phyloP scores from a whole-genome alignment of 2,797 vertebrate species.

The Pantherophis alleghaniensis region DNA sequence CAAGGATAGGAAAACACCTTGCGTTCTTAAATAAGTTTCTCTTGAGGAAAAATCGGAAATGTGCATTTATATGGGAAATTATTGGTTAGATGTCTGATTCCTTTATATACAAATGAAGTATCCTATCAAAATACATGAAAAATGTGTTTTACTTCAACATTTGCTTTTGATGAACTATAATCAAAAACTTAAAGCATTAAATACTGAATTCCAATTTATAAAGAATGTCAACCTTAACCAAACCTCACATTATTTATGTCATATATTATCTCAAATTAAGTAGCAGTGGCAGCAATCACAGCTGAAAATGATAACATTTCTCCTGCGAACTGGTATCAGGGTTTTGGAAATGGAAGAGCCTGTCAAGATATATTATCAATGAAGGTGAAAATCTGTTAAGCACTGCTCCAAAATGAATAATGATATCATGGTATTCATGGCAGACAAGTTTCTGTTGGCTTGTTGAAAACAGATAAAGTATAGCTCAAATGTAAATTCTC shows the following conservation, averaged over 20 bases:
- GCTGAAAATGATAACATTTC: background rate
- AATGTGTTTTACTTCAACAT: background rate
- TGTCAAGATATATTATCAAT: background rate
- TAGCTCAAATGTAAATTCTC: background rate
- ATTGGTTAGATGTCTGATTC: background rate
- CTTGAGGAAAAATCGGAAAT: background rate
- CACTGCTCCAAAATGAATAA: background rate
- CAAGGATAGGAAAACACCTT: background rate
- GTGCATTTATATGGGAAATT: background rate
- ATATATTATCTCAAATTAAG: background rate
- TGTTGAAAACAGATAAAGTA: background rate
- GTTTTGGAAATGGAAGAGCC: background rate
- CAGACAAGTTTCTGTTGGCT: background rate
- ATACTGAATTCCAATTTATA: background rate
- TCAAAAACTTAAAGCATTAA: background rate
- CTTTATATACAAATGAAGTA: background rate
- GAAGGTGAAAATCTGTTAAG: background rate
- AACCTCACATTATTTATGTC: background rate
- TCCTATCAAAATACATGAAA: background rate
- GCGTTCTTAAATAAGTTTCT: background rate
- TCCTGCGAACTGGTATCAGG: background rate
- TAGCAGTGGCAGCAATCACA: background rate
- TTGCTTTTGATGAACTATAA: background rate
- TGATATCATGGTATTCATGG: background rate
- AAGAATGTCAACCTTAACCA: background rate